Evolutionary conservation across 2,113 vertebrate species (phyloP).

Genomic region (Perognathus longimembris): DNA sequence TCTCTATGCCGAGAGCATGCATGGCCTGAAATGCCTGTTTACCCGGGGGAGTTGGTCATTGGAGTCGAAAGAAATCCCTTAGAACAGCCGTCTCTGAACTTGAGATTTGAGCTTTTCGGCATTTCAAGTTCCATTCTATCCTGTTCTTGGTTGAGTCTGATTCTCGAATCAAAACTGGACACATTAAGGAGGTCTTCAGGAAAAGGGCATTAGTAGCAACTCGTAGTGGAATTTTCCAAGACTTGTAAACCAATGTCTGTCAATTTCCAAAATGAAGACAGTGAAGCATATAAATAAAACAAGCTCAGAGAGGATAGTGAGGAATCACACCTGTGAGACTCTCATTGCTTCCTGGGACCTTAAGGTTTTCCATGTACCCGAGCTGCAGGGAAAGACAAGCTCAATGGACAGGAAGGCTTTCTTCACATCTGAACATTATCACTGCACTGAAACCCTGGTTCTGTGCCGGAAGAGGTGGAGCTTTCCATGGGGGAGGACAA

Average conservation of each 20-base stretch:
- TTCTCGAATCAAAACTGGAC: background rate
- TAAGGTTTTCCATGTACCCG: background rate
- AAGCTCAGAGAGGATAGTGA: background rate
- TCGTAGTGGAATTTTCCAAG: background rate
- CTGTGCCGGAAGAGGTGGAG: constrained; percentile 34
- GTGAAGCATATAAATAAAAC: constrained; percentile 3
- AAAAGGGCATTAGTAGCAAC: background rate
- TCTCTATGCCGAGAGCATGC: background rate
- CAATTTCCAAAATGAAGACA: background rate
- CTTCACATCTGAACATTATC: constrained; percentile 28
- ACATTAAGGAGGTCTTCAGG: background rate
- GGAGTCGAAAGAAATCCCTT: background rate
- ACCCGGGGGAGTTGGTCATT: background rate
- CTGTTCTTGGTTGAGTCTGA: background rate
- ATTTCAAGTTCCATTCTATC: background rate
- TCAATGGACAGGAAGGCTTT: background rate
- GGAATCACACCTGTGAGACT: background rate
- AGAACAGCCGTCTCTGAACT: background rate
- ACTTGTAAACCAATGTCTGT: constrained; percentile 19
- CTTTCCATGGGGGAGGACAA: constrained; percentile 44
- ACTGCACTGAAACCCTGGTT: constrained; percentile 26
- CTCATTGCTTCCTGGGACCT: background rate
- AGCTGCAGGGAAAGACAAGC: background rate
- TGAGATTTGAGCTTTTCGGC: background rate
- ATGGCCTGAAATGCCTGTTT: background rate